phyloP scores from a whole-genome alignment of 2,888 invertebrate genomes.

The Bimastos eiseni region DNA sequence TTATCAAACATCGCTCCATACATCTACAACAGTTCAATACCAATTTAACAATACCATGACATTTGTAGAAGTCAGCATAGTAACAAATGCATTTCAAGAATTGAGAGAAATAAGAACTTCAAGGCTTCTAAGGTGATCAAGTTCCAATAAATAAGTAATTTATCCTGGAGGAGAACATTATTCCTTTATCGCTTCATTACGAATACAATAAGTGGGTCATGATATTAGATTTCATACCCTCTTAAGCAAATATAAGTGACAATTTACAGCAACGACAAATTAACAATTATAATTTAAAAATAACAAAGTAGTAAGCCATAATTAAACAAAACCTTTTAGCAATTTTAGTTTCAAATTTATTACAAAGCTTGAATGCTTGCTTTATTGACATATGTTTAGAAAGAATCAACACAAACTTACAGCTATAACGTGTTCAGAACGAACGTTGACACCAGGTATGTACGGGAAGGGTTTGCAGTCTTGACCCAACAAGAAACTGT shows the following conservation, averaged over 20 bases:
- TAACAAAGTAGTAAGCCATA: too few relatives aligned
- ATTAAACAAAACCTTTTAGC: too few relatives aligned
- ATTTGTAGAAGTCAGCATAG: background rate
- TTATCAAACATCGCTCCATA: conserved; percentile 51
- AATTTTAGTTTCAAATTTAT: background rate
- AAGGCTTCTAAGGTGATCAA: background rate
- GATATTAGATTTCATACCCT: background rate
- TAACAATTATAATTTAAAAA: background rate
- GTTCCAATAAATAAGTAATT: background rate
- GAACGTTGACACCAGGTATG: conserved; percentile 74
- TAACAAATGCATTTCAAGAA: background rate
- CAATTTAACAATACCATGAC: background rate
- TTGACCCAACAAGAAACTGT: conserved; percentile 66
- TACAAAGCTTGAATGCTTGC: background rate
- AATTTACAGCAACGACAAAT: background rate
- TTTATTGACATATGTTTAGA: background rate
- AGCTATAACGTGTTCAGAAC: conserved; percentile 75
- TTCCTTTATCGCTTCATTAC: background rate
- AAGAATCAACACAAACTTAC: conserved; percentile 64
- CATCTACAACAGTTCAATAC: conserved; percentile 48
- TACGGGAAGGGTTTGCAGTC: conserved; percentile 72
- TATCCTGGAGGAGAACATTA: background rate
- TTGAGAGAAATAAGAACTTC: background rate
- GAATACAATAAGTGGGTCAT: background rate
- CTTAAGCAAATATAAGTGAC: background rate